A percentile compares a stretch with the other conserved stretches of the same genome.
These are phyloP conservation scores for Pipistrellus pygmaeus DNA, from an alignment of 2,797 vertebrate species.

Conservation along the genomic window DNA sequence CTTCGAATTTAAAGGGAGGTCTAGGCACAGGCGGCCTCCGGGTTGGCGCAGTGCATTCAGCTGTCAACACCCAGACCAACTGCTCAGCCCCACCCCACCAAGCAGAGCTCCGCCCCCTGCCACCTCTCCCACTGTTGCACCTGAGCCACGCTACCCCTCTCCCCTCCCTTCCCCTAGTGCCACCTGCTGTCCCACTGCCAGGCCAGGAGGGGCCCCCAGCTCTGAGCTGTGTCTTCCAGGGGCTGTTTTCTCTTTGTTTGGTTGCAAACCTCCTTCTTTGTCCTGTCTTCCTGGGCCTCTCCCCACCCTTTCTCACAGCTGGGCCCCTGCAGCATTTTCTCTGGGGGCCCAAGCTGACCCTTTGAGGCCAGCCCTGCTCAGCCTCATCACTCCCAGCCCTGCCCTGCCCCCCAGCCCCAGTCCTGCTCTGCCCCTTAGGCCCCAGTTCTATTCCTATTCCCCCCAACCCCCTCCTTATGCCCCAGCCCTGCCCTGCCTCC, in stretches of 20 bases:
- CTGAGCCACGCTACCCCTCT: fast-evolving
- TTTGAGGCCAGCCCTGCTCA: background rate
- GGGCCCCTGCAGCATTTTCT: background rate
- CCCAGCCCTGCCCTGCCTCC: fast-evolving
- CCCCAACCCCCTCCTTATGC: no score
- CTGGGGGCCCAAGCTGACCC: fast-evolving
- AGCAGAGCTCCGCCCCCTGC: fast-evolving
- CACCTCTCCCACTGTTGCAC: background rate
- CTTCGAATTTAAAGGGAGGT: constrained; percentile 47
- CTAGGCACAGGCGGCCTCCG: background rate
- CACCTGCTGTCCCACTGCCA: background rate
- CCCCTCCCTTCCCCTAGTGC: fast-evolving
- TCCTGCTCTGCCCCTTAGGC: fast-evolving
- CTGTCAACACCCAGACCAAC: background rate
- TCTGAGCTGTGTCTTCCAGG: background rate
- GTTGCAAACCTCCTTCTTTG: background rate
- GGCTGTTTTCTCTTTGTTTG: background rate
- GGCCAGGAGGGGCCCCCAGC: background rate
- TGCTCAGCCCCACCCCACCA: background rate
- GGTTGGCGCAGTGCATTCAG: background rate
- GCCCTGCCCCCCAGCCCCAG: fast-evolving
- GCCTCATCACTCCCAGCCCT: fast-evolving
- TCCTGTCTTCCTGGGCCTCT: background rate
- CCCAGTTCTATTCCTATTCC: background rate
- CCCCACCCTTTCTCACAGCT: background rate